Percentiles rank a stretch among this genome's conserved stretches.
phyloP scores from a whole-genome alignment of 2,113 vertebrate genomes.

The Psammodynastes pulverulentus region DNA sequence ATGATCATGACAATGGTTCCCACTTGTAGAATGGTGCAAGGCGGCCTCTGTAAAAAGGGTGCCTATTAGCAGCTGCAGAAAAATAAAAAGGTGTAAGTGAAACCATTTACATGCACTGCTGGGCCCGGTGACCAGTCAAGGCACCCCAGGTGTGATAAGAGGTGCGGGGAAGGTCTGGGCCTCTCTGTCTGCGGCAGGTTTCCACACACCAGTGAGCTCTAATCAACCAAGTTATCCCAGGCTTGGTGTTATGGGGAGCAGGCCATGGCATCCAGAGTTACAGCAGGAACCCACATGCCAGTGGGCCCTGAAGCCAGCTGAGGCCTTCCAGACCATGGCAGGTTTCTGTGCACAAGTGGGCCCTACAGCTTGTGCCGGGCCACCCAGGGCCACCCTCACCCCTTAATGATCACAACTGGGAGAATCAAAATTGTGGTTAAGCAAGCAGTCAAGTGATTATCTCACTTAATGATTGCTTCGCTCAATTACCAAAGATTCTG shows the following conservation, averaged over 20 bases:
- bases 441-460: background rate
- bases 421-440: background rate
- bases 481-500: background rate
- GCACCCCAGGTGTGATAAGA: background rate
- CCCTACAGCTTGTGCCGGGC: background rate
- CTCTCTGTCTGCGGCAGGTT: background rate
- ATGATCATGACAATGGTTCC: background rate
- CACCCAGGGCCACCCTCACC: background rate
- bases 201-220: background rate
- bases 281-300: background rate
- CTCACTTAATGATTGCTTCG: background rate
- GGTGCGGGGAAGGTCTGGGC: too few species aligned
- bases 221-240: background rate
- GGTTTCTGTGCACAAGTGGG: background rate
- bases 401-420: background rate
- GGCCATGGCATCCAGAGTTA: background rate
- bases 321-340: background rate
- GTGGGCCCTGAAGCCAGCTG: background rate
- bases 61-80: background rate
- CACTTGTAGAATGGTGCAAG: background rate
- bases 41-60: background rate
- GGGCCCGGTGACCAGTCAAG: background rate
- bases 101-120: background rate
- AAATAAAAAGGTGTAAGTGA: background rate
- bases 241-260: background rate